A percentile compares a stretch with the other conserved stretches of the same genome.
phyloP scores from a whole-genome alignment of 2,888 invertebrate genomes.

The Ptilodon capucinus region DNA sequence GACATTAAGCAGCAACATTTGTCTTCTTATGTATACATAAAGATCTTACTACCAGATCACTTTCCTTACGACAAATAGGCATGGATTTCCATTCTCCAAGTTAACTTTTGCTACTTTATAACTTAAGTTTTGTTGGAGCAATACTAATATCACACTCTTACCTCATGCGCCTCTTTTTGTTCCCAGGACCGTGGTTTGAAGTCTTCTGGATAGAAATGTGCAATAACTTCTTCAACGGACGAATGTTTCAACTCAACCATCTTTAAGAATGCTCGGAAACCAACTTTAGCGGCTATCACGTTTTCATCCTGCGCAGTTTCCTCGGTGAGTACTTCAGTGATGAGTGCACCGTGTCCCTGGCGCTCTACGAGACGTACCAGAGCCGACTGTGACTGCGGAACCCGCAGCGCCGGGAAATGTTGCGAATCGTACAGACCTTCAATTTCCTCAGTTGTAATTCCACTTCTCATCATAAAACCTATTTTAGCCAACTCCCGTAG shows the following conservation, averaged over 20 bases:
- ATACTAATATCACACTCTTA: conserved; percentile 49
- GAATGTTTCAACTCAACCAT: conserved; percentile 92
- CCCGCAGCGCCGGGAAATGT: conserved; percentile 89
- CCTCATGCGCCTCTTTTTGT: conserved; percentile 86
- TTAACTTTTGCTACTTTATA: no score
- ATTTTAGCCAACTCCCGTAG: conserved; percentile 92
- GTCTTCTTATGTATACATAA: no score
- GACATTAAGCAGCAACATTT: no score
- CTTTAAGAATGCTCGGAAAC: conserved; percentile 92
- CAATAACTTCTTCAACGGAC: conserved; percentile 92
- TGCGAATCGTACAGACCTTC: conserved; percentile 90
- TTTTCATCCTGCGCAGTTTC: conserved; percentile 90
- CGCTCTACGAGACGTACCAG: conserved; percentile 92
- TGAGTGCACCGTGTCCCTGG: conserved; percentile 90
- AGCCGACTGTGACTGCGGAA: conserved; percentile 92
- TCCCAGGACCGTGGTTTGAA: conserved; percentile 93
- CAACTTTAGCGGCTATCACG: conserved; percentile 89
- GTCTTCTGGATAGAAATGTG: conserved; percentile 91
- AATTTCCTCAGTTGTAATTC: conserved; percentile 89
- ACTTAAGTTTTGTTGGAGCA: no score
- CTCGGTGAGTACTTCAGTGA: conserved; percentile 91
- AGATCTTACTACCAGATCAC: no score
- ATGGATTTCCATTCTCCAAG: no score
- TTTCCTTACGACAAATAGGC: no score
- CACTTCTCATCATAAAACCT: conserved; percentile 89